Evolutionary conservation across 1,140 invertebrate genomes (phyloP).

Genomic region (Lerema accius): DNA sequence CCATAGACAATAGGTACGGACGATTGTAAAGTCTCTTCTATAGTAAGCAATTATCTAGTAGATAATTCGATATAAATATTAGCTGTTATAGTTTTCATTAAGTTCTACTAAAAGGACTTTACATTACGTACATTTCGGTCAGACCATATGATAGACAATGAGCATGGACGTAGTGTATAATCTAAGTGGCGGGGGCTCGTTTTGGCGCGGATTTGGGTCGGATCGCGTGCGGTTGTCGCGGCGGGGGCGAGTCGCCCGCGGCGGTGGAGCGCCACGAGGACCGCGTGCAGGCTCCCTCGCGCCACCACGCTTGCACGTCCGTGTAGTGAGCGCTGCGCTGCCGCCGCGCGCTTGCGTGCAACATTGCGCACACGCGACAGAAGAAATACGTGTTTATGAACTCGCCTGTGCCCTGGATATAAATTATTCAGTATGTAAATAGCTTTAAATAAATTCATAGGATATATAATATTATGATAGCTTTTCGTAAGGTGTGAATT

Average conservation of each 20-base stretch:
- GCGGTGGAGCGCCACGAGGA: conserved; percentile 57
- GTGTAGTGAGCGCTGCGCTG: conserved; percentile 86
- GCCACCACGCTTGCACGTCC: conserved; percentile 95
- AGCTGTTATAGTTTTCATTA: too few species aligned
- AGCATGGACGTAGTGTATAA: too few species aligned
- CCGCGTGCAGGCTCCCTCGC: conserved; percentile 84
- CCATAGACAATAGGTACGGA: not conserved
- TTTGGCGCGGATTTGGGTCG: not conserved
- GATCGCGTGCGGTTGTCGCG: not conserved
- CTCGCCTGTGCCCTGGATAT: conserved; percentile 91
- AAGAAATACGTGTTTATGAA: conserved; percentile 98
- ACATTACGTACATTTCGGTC: too few species aligned
- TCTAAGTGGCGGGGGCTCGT: not conserved
- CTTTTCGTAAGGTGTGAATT: too few species aligned
- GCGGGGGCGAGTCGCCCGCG: conserved; percentile 29
- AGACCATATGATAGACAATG: too few species aligned
- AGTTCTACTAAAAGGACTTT: too few species aligned
- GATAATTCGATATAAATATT: too few species aligned
- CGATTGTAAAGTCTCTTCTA: too few species aligned
- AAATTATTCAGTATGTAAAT: not conserved
- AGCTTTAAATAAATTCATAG: too few species aligned
- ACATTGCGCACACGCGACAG: conserved; percentile 95
- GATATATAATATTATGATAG: too few species aligned
- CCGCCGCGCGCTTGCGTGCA: conserved; percentile 88
- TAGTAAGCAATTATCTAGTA: too few species aligned